Conservation (phyloP, 2,113 vertebrate species). For the Ovibos moschatus region DNA sequence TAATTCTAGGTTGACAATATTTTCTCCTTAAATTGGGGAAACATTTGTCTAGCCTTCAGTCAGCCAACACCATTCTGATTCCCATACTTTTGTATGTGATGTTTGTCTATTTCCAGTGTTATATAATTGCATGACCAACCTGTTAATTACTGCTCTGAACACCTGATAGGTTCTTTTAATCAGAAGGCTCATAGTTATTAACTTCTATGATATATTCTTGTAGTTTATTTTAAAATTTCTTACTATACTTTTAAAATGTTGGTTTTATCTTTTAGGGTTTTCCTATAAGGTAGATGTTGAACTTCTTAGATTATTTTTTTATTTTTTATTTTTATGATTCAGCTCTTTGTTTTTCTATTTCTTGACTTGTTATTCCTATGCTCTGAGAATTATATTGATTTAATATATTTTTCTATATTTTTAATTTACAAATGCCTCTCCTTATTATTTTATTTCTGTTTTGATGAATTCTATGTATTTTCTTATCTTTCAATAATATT, state of each 20-base stretch:
- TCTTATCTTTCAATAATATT: background rate
- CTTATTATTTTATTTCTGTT: background rate
- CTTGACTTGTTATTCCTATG: background rate
- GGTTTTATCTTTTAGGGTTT: background rate
- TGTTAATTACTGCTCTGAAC: background rate
- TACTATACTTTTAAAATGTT: background rate
- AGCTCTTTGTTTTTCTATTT: background rate
- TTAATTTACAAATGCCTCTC: background rate
- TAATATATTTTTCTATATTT: background rate
- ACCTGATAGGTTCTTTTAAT: background rate
- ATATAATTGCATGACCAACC: background rate
- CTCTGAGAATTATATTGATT: background rate
- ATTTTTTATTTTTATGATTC: background rate
- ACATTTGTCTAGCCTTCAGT: background rate
- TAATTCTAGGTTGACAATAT: background rate
- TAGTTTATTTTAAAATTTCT: background rate
- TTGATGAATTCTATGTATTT: background rate
- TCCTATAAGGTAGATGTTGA: background rate
- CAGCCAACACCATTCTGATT: background rate
- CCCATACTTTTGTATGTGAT: background rate
- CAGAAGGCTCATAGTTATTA: background rate
- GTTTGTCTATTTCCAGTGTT: background rate
- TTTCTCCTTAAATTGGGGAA: background rate
- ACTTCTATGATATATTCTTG: background rate
- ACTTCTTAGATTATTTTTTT: background rate